phyloP scores from a whole-genome alignment of 2,113 vertebrate genomes.

The Pelecanoides urinatrix region DNA sequence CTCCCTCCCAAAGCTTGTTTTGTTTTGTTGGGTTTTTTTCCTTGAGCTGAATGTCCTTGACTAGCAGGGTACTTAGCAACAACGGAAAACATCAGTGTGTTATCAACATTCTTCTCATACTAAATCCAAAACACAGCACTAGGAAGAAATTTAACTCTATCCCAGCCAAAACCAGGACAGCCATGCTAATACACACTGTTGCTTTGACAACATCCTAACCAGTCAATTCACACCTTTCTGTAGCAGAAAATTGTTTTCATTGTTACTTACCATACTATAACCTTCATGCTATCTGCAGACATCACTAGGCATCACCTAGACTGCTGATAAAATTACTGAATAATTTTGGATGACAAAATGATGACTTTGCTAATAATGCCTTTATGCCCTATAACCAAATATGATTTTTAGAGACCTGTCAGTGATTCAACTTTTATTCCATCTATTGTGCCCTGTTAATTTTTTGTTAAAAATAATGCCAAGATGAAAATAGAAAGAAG shows the following conservation, averaged over 20 bases:
- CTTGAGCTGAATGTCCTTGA: too few species aligned
- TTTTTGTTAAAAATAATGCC: neutral
- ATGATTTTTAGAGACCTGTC: neutral
- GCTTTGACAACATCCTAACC: neutral
- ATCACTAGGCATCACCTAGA: neutral
- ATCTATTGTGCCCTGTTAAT: fast-evolving
- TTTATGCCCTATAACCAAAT: neutral
- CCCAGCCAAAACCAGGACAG: too few species aligned
- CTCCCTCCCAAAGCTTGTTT: too few species aligned
- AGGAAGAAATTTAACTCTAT: too few species aligned
- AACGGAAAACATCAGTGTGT: too few species aligned
- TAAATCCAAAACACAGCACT: too few species aligned
- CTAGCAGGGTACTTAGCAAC: too few species aligned
- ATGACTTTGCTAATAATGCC: neutral
- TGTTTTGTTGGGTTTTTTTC: too few species aligned
- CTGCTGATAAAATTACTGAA: neutral
- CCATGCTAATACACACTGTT: neutral
- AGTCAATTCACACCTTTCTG: neutral
- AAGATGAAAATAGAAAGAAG: neutral
- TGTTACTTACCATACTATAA: neutral
- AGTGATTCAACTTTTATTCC: neutral
- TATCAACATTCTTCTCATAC: too few species aligned
- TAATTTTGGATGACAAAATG: neutral
- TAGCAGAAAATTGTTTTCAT: neutral
- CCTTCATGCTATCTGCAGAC: neutral